phyloP scores from a whole-genome alignment of 1,140 invertebrate genomes.

The Drosophila pseudoananassae region DNA sequence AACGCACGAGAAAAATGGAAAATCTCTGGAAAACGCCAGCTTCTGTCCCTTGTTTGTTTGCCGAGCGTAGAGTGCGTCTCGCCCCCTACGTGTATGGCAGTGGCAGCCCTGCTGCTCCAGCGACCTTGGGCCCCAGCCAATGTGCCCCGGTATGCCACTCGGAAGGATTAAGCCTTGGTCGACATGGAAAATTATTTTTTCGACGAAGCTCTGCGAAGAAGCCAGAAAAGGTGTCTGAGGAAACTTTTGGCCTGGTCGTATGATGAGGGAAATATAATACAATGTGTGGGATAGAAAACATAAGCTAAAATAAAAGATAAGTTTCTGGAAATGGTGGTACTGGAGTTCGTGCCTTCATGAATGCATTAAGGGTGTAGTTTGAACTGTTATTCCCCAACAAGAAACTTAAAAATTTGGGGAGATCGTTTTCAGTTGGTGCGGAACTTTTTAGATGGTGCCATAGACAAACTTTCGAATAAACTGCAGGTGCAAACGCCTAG shows the following conservation, averaged over 20 bases:
- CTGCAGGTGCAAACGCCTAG: background rate
- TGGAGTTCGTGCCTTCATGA: background rate
- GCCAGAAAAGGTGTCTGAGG: slow-evolving; percentile 9
- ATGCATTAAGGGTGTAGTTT: background rate
- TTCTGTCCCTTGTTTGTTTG: slow-evolving; percentile 12
- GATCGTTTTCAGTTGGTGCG: background rate
- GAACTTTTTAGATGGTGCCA: background rate
- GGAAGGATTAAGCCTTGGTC: slow-evolving; percentile 26
- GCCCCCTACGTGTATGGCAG: slow-evolving; percentile 11
- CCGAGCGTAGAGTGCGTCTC: slow-evolving; percentile 20
- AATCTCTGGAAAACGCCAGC: slow-evolving; percentile 25
- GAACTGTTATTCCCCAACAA: background rate
- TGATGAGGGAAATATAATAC: background rate
- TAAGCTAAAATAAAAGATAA: background rate
- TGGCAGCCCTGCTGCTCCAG: slow-evolving; percentile 18
- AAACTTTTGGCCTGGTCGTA: slow-evolving; percentile 3
- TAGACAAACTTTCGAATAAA: background rate
- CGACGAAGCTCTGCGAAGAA: background rate
- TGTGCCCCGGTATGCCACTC: slow-evolving; percentile 24
- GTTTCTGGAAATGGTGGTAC: background rate
- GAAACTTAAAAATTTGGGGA: background rate
- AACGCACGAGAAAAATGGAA: slow-evolving; percentile 24
- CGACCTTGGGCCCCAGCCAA: slow-evolving; percentile 49
- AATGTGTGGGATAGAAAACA: background rate
- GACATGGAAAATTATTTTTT: slow-evolving; percentile 16